Evolutionary conservation across 2,113 vertebrate species (phyloP), one percentile per base, ranked within the genome.

Genomic region (Promerops cafer): DNA sequence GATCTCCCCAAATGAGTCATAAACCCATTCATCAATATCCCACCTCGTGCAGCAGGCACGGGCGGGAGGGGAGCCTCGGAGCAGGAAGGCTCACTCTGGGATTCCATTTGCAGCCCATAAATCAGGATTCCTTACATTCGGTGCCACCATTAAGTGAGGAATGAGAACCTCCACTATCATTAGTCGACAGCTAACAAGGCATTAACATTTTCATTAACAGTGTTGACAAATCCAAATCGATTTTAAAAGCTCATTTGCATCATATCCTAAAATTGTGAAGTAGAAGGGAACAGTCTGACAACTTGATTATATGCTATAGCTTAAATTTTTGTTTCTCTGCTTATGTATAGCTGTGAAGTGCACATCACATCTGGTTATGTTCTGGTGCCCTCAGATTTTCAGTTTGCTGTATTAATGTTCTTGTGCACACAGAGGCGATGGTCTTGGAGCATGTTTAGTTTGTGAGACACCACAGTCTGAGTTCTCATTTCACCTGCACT

Each of bases 21-120:
- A 89, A 97, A 98, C 42, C 93, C 94, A 87, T 97, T 71, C 96
- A 96, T 97, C 97, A 97, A 96, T 96, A 94, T 28, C 97, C 57
- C 93, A 59, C 63, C 90, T 50, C 13, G 64, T 39, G 85, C 64
- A 15, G 93, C 53, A 18, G 26, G 95, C 78, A 28, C 82, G 14
- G 93, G 87, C 76, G n/a, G 10, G 27, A 28, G 54, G 72, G 45
- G 61, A 90, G 87, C 75, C 53, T 86, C 57, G 3, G 61, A 96
- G 91, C 96, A 94, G 90, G 49, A 91, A 14, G 91, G 90, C 96
- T 97, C 94, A 30, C 88, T n/a, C 74, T 24, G 82, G 3, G 61
- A 80, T 91, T 89, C 64, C 81, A 85, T 81, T 49, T 59, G 53
- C 87, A 95, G 66, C 74, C 60, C 71, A 94, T 94, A 95, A 95